Percentiles rank a stretch among this genome's conserved stretches.
phyloP scores from a whole-genome alignment of 2,797 vertebrate species.

The Typhlichthys subterraneus region DNA sequence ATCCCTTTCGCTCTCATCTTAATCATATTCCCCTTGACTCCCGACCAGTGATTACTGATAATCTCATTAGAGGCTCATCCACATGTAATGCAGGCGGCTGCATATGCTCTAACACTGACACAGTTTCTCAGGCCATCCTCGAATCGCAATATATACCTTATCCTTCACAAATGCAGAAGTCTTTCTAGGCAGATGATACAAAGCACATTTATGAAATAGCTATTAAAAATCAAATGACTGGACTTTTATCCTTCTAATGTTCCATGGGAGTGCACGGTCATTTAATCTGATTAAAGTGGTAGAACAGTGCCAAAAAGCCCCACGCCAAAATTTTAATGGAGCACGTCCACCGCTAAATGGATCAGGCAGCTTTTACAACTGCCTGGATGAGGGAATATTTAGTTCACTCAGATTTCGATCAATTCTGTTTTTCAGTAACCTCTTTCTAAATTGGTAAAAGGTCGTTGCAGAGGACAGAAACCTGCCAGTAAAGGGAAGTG shows the following conservation, averaged over 20 bases:
- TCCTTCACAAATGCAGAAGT: neutral
- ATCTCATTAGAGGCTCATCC: conserved; percentile 43
- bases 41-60: conserved; percentile 31
- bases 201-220: neutral
- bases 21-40: conserved; percentile 50
- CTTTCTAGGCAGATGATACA: neutral
- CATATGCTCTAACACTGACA: neutral
- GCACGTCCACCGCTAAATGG: conserved; percentile 23
- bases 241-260: conserved; percentile 23
- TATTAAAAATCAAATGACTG: no score
- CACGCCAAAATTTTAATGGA: conserved; percentile 27
- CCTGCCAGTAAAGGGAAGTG: conserved; percentile 22
- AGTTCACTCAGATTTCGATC: conserved; percentile 56
- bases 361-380: conserved; percentile 16
- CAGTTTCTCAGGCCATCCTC: no score
- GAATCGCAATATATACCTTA: neutral
- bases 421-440: conserved; percentile 56
- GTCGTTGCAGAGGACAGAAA: conserved; percentile 19
- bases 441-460: conserved; percentile 42
- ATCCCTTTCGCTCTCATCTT: conserved; percentile 27
- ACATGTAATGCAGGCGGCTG: conserved; percentile 18
- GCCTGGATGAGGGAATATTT: conserved; percentile 32
- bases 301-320: conserved; percentile 12
- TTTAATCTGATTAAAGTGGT: conserved; percentile 37
- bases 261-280: conserved; percentile 3